phyloP scores from a whole-genome alignment of 2,113 vertebrate genomes.

The Dascyllus trimaculatus region DNA sequence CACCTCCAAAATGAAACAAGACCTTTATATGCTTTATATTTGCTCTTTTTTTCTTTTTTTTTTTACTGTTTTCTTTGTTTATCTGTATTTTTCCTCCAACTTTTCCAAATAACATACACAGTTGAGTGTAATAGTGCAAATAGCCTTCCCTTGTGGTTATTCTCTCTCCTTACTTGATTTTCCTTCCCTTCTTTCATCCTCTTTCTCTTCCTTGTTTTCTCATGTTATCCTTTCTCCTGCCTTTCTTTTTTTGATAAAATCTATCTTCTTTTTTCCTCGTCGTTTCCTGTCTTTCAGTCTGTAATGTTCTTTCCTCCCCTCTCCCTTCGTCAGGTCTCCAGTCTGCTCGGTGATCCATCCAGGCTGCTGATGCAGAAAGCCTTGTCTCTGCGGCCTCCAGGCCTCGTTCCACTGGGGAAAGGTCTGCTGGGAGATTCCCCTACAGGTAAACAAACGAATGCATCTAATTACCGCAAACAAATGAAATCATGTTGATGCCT shows the following conservation, averaged over 20 bases:
- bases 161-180: neutral
- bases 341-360: constrained; percentile 94
- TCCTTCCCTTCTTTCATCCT: neutral
- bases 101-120: neutral
- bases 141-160: too few species aligned
- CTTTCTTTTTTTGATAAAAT: neutral
- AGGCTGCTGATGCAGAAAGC: constrained; percentile 90
- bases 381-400: constrained; percentile 86
- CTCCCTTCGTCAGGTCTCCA: constrained; percentile 85
- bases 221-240: neutral
- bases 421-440: constrained; percentile 91
- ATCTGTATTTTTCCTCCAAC: neutral
- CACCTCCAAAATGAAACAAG: neutral
- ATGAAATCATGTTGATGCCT: neutral
- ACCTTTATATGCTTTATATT: neutral
- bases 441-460: constrained; percentile 84
- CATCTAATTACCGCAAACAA: constrained; percentile 11
- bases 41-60: neutral
- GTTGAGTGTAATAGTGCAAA: neutral
- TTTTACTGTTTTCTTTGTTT: too few species aligned
- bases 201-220: too few species aligned
- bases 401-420: constrained; percentile 85
- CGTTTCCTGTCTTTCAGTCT: neutral
- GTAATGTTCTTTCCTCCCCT: constrained; percentile 10
- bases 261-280: neutral